Evolutionary conservation across 1,140 invertebrate genomes (phyloP), one percentile per base, ranked within the genome.

Genomic region (Drosophila insularis): DNA sequence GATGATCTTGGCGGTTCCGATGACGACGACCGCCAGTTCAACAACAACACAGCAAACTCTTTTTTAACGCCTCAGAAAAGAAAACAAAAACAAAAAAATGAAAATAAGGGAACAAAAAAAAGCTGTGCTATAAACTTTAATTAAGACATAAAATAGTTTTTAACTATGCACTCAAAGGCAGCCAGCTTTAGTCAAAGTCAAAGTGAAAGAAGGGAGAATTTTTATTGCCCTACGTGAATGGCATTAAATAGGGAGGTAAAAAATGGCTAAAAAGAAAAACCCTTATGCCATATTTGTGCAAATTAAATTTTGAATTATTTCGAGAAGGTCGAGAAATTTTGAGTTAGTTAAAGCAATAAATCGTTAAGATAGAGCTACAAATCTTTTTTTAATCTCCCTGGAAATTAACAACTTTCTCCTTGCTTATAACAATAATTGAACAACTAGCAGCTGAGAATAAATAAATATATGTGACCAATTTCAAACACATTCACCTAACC

Each of bases 111-210:
- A 11, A 21, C 78, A 43, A 76, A 78, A 72, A 64, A 76, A 74
- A 37, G 11, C 35, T 68, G 79, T 64, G 69, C 82, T 86, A 82
- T 86, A 87, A 86, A 86, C 82, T 87, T 87, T 86, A 86, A 86
- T 86, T 86, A 86, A 86, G 82, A 86, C 82, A 86, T 86, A 87
- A 86, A 86, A 71, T 86, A 71, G 69, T 70, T 79, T 79, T 86
- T 86, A 86, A 87, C 82, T 77, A 68, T 86, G 79, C 66, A 86
- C 82, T 86, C 81, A 77, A 86, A 81, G 67, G 39, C 68, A 68
- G 75, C 55, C 63, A 32, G 35, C 35, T 37, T 37, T 37, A 37
- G 35, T 37, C 35, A 46, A 35, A 35, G 61, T 35, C 62, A 80
- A 81, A 76, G 81, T 79, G 54, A 86, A 76, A 86, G 82, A 86